Percentiles rank a stretch among this genome's conserved stretches.
Conservation (phyloP, 2,797 vertebrate species). For the Percopsis omiscomaycus region DNA sequence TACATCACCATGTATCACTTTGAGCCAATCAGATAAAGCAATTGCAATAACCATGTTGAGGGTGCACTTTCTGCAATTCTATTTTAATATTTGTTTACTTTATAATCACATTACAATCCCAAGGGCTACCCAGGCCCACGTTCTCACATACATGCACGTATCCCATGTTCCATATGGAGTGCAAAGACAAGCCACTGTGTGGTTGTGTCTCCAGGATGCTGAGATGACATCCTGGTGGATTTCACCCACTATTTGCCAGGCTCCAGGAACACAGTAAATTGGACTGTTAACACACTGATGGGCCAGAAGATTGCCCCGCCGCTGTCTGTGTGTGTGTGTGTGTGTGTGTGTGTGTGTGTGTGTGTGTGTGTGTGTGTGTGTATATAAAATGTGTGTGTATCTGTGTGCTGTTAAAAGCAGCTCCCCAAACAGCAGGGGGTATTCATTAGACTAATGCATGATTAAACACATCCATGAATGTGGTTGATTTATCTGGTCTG, state of each 20-base stretch:
- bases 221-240: no score
- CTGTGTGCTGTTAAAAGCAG: slow-evolving; percentile 16
- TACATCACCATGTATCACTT: no score
- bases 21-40: no score
- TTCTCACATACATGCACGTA: no score
- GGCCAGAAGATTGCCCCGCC: background rate
- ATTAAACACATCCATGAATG: slow-evolving; percentile 71
- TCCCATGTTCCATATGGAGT: no score
- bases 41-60: no score
- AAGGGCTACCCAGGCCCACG: no score
- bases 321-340: background rate
- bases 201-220: no score
- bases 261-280: background rate
- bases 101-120: no score
- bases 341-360: background rate
- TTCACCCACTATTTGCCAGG: background rate
- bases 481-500: slow-evolving; percentile 62
- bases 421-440: slow-evolving; percentile 61
- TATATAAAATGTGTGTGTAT: background rate
- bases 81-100: no score
- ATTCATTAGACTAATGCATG: slow-evolving; percentile 65
- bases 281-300: background rate
- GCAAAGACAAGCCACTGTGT: no score
- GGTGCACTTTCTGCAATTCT: no score
- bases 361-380: background rate